Base-by-base conservation (phyloP, 1,140 invertebrate species). In the Nomia melanderi region DNA sequence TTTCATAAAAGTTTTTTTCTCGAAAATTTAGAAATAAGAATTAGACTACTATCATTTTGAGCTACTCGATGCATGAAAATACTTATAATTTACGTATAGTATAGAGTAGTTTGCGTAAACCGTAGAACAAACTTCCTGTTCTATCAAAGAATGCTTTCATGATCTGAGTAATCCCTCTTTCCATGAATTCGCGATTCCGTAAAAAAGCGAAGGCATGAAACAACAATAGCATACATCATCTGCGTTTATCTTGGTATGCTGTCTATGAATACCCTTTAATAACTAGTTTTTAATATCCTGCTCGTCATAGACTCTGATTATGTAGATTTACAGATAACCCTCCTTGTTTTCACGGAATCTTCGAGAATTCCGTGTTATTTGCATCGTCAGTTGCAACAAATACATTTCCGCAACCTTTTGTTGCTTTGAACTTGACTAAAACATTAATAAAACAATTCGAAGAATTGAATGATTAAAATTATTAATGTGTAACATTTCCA, bases 241-340 rank as follows among this genome's bases (percentile, higher is more conserved):
- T n/a, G 33, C 64, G 62, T 74, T 59, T 59, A 76, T 76, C 73
- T 69, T 69, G 41, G 54, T 31, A 62, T 41, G 39, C 64, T 36
- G 73, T 69, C 65, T 69, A 44, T 44, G 73, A 78, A 31, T 39
- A 57, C 54, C 70, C 60, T 82, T 83, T 82, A 83, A 83, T 83
- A 83, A 83, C 80, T 78, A 76, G 80, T 83, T 82, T 83, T 77
- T 36, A 72, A 82, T 83, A 83, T 83, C 79, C 81, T 82, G 31
- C 47, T 82, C 53, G 57, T 63, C 39, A 77, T 63, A 77, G 63
- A 41, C 70, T 72, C 69, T 69, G 63, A 81, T 73, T 75, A 82
- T 82, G 81, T 81, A 82, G 69, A 64, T 77, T 27, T 57, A 57
- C 1, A 63, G 67, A 72, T 56, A 77, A 63, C 7, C 59, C 33